Conservation (phyloP, 2,797 vertebrate genomes). For the Microctenopoma lineatum region DNA sequence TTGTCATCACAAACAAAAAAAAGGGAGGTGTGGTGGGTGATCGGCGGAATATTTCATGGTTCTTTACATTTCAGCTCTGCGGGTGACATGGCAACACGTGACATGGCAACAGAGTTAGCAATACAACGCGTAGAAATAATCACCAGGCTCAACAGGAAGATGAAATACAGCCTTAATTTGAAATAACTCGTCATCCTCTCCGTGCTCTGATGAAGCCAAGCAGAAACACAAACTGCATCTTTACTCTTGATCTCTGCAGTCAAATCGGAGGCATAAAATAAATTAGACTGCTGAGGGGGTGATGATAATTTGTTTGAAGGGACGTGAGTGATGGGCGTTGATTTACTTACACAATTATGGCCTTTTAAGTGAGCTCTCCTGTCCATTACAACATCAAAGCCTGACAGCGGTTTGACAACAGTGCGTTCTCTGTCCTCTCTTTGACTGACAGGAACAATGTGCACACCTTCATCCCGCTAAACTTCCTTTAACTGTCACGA, state of each 20-base stretch:
- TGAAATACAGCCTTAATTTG: conserved; percentile 48
- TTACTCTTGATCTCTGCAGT: conserved; percentile 65
- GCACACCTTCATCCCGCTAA: conserved; percentile 47
- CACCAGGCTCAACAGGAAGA: conserved; percentile 33
- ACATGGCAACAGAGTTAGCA: conserved; percentile 35
- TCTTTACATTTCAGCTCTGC: conserved; percentile 33
- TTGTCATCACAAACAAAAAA: conserved; percentile 77
- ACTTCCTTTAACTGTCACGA: conserved; percentile 44
- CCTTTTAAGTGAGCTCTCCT: conserved; percentile 92
- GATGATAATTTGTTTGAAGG: conserved; percentile 90
- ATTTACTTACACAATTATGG: conserved; percentile 93
- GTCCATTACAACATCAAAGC: conserved; percentile 90
- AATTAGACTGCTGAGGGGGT: conserved; percentile 85
- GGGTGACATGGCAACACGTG: conserved; percentile 26
- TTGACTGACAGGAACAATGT: conserved; percentile 87
- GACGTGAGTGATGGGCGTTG: conserved; percentile 89
- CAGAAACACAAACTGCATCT: conserved; percentile 20
- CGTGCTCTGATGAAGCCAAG: conserved; percentile 12
- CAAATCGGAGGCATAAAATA: conserved; percentile 85
- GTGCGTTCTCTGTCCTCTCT: conserved; percentile 73
- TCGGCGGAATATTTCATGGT: conserved; percentile 67
- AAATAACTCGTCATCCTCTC: conserved; percentile 50
- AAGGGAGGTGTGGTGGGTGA: conserved; percentile 49
- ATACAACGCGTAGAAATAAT: conserved; percentile 46
- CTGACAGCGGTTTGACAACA: conserved; percentile 84